Base-by-base conservation (phyloP, 2,888 invertebrate genomes). In the Ochlodes sylvanus region DNA sequence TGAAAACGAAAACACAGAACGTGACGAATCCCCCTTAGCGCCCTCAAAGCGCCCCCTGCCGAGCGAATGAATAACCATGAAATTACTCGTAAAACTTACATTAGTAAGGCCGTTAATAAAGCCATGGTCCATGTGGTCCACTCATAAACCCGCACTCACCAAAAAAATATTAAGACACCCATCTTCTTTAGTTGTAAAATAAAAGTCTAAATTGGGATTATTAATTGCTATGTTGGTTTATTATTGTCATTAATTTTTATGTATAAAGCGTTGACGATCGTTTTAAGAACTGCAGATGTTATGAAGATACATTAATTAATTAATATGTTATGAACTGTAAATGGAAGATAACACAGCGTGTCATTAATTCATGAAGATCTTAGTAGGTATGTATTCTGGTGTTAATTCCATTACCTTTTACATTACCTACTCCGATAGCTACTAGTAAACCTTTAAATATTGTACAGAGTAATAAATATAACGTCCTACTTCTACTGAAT, bases 11-110 rank as follows among this genome's bases (percentile, higher is more conserved):
- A 75, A 72, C 68, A 71, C 71, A 70, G 73, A 73, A 75, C 73
- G 75, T 69, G 74, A 74, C 78, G 73, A 76, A 75, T 74, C 73
- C 70, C 63, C 73, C 67, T 72, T 75, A 75, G 71, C 77, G 73
- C 76, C 79, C 76, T 74, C 71, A 71, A 73, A 77, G 75, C 77
- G 82, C 86, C 89, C 89, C 80, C 84, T 84, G 76, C 82, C 60
- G 81, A 75, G 77, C 75, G 83, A 87, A 88, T 87, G 89, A 88
- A 85, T 85, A 88, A 87, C 90, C 90, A 88, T 91, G 90, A 92
- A 91, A 90, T 90, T 85, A 87, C 85, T 90, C 91, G 85, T 92
- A 90, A 92, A 91, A 90, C 85, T 85, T 86, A 78, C 89, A 90
- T 91, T 90, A 91, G 89, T 82, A 77, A 77, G 84, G 82, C 84